Base-by-base conservation (phyloP, 2,888 invertebrate genomes). In the Drosophila anomelani region DNA sequence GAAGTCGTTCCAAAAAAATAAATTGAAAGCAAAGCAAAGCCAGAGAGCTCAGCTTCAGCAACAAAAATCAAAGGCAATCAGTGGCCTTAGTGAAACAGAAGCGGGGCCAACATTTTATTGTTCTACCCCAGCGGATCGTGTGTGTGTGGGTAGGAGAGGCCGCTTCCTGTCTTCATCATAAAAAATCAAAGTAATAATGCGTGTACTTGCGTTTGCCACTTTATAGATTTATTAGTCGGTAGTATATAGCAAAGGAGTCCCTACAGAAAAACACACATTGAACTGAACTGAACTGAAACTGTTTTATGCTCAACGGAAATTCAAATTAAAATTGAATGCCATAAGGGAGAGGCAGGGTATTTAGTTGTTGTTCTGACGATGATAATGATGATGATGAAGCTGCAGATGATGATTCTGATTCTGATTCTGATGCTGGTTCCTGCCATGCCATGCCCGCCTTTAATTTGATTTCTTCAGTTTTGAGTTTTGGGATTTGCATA, bases 321-420 rank as follows among this genome's bases (percentile, higher is more conserved):
- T 83, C 89, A 90, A 90, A 90, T 91, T 90, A 90, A 90, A 89
- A 87, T 78, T 79, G 78, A 90, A 79, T 83, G 81, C 78, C 69
- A 70, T 39, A 56, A 44, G 71, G 70, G 69, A 36, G 54, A 36
- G 53, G 58, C 29, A 29, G 9, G 23, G 29, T 29, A 32, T 7
- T 7, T 47, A 29, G 29, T 47, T 20, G 4, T 13, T 26, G 26
- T 26, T 12, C 23, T 26, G 44, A 3, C 7, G 23, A 12, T 26
- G 46, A 17, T 23, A 3, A 23, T 77, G 51, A 17, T 80, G 76
- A 1, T 3, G n/a, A n/a, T n/a, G 10, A 9, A 4, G 15, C n/a
- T 39, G 39, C 7, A n/a, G 39, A 17, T n/a, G 39, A 39, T 43
- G 34, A 4, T 20, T 20, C 20, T 20, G 20, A 20, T 20, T 20